Percentiles rank a stretch among this genome's conserved stretches.
Evolutionary conservation across 2,113 vertebrate species (phyloP).

Genomic region (Labeo catla): DNA sequence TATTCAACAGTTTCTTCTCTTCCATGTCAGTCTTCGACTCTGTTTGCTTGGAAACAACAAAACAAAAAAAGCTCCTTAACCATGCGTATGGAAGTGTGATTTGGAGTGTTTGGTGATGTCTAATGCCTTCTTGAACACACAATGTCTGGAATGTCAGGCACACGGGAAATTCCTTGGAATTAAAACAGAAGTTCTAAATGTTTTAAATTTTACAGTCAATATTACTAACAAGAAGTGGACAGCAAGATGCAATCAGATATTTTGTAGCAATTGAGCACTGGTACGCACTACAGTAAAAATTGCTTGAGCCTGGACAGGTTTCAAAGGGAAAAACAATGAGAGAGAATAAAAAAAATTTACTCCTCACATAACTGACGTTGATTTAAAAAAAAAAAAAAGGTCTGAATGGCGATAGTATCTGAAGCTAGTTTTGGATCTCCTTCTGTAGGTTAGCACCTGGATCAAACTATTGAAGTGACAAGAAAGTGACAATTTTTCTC

Average conservation of each 20-base stretch:
- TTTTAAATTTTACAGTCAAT: slow-evolving; percentile 36
- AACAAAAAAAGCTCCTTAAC: slow-evolving; percentile 32
- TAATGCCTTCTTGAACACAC: slow-evolving; percentile 47
- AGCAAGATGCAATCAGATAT: not conserved
- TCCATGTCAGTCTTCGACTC: too few species aligned
- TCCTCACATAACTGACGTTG: slow-evolving; percentile 69
- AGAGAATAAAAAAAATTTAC: slow-evolving; percentile 61
- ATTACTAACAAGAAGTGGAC: not conserved
- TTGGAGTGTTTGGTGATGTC: slow-evolving; percentile 45
- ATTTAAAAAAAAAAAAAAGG: slow-evolving; percentile 3
- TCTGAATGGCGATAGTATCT: too few species aligned
- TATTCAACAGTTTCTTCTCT: too few species aligned
- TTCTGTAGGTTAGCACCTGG: slow-evolving; percentile 73
- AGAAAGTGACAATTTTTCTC: not conserved
- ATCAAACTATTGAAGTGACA: slow-evolving; percentile 52
- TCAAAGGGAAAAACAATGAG: slow-evolving; percentile 17
- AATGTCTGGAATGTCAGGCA: slow-evolving; percentile 45
- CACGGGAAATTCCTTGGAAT: slow-evolving; percentile 51
- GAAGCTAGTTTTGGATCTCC: slow-evolving; percentile 28
- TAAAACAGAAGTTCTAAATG: slow-evolving; percentile 39
- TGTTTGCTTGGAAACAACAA: not conserved
- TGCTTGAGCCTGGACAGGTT: not conserved
- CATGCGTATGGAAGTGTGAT: slow-evolving; percentile 20
- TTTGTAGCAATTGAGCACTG: not conserved
- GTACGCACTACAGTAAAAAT: not conserved